phyloP scores from a whole-genome alignment of 1,140 invertebrate genomes.

The Drosophila sp. region DNA sequence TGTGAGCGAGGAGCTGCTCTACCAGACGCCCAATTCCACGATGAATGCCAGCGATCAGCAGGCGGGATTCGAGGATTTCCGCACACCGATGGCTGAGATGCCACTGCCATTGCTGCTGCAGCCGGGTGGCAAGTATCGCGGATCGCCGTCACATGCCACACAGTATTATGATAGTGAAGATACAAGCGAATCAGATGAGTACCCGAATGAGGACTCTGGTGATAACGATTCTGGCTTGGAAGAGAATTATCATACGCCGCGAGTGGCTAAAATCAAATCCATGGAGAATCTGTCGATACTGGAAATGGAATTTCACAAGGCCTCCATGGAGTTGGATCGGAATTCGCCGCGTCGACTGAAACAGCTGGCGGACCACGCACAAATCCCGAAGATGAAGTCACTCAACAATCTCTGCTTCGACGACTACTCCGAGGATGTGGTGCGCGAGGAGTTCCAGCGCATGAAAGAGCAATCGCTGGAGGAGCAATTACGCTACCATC shows the following conservation, averaged over 20 bases:
- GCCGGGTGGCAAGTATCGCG: slow-evolving; percentile 4
- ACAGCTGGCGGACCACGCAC: slow-evolving; percentile 64
- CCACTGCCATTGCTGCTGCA: slow-evolving; percentile 47
- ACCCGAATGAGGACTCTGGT: slow-evolving; percentile 55
- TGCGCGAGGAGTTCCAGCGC: slow-evolving; percentile 74
- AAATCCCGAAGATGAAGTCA: slow-evolving; percentile 83
- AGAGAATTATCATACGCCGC: slow-evolving; percentile 80
- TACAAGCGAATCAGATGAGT: slow-evolving; percentile 63
- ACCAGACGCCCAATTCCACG: slow-evolving; percentile 78
- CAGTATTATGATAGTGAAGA: slow-evolving; percentile 68
- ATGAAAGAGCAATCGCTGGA: slow-evolving; percentile 68
- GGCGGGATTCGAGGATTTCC: slow-evolving; percentile 67
- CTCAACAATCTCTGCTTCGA: slow-evolving; percentile 81
- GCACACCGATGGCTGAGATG: slow-evolving; percentile 74
- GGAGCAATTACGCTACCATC: slow-evolving; percentile 65
- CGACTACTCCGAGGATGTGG: slow-evolving; percentile 67
- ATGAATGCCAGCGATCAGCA: slow-evolving; percentile 45
- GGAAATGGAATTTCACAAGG: slow-evolving; percentile 83
- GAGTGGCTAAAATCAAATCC: slow-evolving; percentile 81
- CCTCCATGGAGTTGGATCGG: slow-evolving; percentile 76
- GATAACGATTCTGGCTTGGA: slow-evolving; percentile 82
- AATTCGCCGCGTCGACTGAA: slow-evolving; percentile 80
- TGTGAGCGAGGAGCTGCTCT: slow-evolving; percentile 73
- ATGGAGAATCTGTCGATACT: slow-evolving; percentile 83
- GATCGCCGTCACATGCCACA: slow-evolving; percentile 50